These are phyloP conservation scores for Notocelia uddmanniana DNA, from an alignment of 2,888 invertebrate genomes.

Conservation along the genomic window DNA sequence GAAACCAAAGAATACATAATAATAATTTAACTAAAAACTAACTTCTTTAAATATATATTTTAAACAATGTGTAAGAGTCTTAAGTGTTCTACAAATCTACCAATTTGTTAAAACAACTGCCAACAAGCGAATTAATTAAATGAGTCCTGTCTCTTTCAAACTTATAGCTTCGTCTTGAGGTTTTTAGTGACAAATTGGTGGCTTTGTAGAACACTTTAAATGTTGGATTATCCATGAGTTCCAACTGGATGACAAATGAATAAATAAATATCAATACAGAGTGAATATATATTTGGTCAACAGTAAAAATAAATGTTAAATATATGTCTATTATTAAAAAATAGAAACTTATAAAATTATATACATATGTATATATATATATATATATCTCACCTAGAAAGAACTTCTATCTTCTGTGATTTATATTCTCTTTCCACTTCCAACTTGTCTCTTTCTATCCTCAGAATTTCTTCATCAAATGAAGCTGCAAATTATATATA, in stretches of 20 bases:
- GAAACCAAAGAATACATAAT: conserved; percentile 46
- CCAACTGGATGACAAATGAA: too few species aligned
- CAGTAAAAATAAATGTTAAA: conserved; percentile 10
- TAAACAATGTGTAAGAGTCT: not conserved
- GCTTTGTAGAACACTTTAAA: too few species aligned
- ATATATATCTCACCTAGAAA: conserved; percentile 50
- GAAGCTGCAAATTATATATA: conserved; percentile 44
- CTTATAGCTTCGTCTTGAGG: too few species aligned
- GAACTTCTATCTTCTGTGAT: conserved; percentile 57
- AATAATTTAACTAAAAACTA: not conserved
- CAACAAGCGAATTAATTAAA: too few species aligned
- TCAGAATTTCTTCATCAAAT: conserved; percentile 60
- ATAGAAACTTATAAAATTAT: not conserved
- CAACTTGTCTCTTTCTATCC: conserved; percentile 59
- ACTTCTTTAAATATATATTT: not conserved
- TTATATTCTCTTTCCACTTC: conserved; percentile 60
- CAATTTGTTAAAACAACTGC: too few species aligned
- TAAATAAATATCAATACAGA: too few species aligned
- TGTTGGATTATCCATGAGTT: not conserved
- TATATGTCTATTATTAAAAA: conserved; percentile 35
- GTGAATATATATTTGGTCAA: not conserved
- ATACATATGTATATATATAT: not conserved
- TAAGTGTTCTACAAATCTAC: too few species aligned
- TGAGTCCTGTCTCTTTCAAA: too few species aligned
- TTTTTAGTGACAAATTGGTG: too few species aligned